Evolutionary conservation across 2,888 invertebrate species (phyloP), one percentile per base, ranked within the genome.

Genomic region (Cephonodes hylas): DNA sequence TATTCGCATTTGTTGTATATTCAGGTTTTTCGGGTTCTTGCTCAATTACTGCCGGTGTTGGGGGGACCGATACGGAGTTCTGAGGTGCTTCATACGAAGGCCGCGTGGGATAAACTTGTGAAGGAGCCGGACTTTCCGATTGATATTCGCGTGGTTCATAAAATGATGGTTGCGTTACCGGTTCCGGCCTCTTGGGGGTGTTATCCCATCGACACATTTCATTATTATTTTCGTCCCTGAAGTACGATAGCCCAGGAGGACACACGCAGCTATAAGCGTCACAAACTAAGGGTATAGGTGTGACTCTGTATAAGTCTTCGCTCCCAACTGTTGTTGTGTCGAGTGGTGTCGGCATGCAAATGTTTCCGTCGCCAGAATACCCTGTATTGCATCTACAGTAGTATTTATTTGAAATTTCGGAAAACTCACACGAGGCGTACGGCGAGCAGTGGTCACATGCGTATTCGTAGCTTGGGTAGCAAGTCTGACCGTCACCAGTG

Each of bases 401-500:
- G 61, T 86, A 86, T 23, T 61, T 71, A 27, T 74, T 85, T n/a
- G 67, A 70, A 3, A 67, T 69, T 31, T 72, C 66, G 38, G 81
- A 79, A 61, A 74, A 80, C 1, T 69, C 66, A 60, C 89, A 89
- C 25, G 79, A 66, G 6, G 82, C 89, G 60, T 83, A 74, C 4
- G 76, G 81, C n/a, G 89, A 87, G 68, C 89, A 89, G 59, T 71
- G 73, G 27, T 73, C 73, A 68, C 88, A 89, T 18, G 70, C 68
- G 58, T 72, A 66, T 31, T 81, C 77, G 27, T 72, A 81, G 42
- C 73, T 74, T 53, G 75, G 72, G 75, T 79, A 80, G 81, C 98
- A 98, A 44, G 84, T 85, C 59, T 93, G 90, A 8, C 97, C 97
- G 77, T 97, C 95, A 10, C 97, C 97, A 45, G 93, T 92, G 81